phyloP scores from a whole-genome alignment of 1,140 invertebrate species.

The Lasioglossum albipes region DNA sequence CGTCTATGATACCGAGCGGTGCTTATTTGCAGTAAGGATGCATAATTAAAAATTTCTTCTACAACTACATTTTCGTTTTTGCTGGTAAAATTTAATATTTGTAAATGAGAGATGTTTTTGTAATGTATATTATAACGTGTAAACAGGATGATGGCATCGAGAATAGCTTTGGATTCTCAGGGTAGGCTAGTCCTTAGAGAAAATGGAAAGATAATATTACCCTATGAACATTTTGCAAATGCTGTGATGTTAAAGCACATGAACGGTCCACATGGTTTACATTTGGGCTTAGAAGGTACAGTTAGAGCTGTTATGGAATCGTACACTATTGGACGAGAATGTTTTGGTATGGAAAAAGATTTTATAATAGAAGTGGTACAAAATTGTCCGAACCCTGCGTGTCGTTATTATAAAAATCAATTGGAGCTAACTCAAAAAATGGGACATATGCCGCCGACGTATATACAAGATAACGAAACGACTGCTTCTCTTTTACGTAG shows the following conservation, averaged over 20 bases:
- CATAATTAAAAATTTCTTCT: slow-evolving; percentile 1
- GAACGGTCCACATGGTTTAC: slow-evolving; percentile 90
- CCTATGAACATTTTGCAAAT: slow-evolving; percentile 93
- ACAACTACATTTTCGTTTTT: neutral
- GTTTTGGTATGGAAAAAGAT: slow-evolving; percentile 94
- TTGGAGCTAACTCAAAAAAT: slow-evolving; percentile 85
- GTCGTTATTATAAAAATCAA: slow-evolving; percentile 92
- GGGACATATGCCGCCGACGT: slow-evolving; percentile 74
- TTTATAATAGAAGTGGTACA: slow-evolving; percentile 93
- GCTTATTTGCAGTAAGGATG: slow-evolving; percentile 90
- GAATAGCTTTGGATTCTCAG: slow-evolving; percentile 90
- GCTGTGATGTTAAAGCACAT: slow-evolving; percentile 94
- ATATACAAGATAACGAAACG: slow-evolving; percentile 76
- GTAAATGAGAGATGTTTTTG: neutral
- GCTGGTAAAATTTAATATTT: neutral
- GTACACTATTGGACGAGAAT: slow-evolving; percentile 91
- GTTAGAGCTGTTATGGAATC: slow-evolving; percentile 91
- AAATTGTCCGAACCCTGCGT: slow-evolving; percentile 91
- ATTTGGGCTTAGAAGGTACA: slow-evolving; percentile 89
- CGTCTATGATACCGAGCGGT: slow-evolving; percentile 90
- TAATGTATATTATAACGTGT: slow-evolving; percentile 45
- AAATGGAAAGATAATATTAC: slow-evolving; percentile 92
- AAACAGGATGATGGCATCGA: slow-evolving; percentile 90
- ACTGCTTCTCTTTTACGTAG: slow-evolving; percentile 73
- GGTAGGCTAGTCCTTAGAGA: slow-evolving; percentile 89